Conservation (phyloP, 2,113 vertebrate species). For the Paradisaea rubra region DNA sequence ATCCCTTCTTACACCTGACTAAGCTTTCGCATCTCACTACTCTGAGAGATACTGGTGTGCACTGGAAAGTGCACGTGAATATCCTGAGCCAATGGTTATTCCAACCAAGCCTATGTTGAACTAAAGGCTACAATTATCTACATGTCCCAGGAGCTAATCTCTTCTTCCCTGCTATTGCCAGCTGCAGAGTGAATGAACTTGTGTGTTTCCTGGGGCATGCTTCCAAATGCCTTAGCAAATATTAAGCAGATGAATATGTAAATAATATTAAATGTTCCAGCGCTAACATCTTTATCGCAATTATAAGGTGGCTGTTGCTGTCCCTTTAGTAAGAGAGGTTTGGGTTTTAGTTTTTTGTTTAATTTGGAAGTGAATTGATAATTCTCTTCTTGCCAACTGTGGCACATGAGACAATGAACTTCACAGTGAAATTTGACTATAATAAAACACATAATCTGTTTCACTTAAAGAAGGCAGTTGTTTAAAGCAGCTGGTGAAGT, state of each 20-base stretch:
- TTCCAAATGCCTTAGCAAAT: neutral
- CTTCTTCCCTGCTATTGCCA: neutral
- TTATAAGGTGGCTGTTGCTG: neutral
- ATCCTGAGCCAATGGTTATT: neutral
- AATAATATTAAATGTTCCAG: neutral
- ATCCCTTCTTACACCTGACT: neutral
- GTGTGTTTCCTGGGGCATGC: neutral
- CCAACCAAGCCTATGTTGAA: neutral
- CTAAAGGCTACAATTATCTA: neutral
- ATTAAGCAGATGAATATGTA: neutral
- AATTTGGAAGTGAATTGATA: neutral
- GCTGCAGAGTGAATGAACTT: neutral
- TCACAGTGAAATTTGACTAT: neutral
- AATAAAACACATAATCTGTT: neutral
- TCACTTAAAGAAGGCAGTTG: constrained; percentile 12
- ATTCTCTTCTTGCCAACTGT: neutral
- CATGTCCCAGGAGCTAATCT: neutral
- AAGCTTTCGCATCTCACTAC: neutral
- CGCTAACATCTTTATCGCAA: neutral
- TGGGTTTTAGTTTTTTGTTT: neutral
- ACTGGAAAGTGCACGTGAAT: neutral
- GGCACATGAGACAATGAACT: neutral
- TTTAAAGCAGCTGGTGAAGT: constrained; percentile 47
- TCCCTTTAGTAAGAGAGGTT: neutral
- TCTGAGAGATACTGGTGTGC: neutral